These are phyloP conservation scores for Nasua narica DNA, from an alignment of 2,797 vertebrate genomes.

Conservation along the genomic window DNA sequence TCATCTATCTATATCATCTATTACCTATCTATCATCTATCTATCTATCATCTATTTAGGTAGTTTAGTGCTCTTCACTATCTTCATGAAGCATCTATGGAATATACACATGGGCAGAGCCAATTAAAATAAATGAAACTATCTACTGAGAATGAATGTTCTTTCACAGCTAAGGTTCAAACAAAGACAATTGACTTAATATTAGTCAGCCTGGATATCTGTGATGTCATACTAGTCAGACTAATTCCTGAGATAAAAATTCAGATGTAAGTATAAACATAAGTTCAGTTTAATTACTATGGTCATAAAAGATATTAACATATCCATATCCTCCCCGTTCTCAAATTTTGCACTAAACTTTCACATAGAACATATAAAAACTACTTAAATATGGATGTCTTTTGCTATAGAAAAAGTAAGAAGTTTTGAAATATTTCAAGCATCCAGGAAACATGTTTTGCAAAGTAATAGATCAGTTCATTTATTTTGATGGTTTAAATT, in stretches of 20 bases:
- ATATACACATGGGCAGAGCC: not conserved
- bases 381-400: not conserved
- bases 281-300: not conserved
- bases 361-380: not conserved
- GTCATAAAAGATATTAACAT: not conserved
- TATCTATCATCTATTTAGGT: not conserved
- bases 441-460: constrained; percentile 52
- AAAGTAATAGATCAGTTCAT: constrained; percentile 66
- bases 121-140: not conserved
- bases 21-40: not conserved
- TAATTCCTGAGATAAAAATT: not conserved
- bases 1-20: not conserved
- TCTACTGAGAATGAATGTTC: not conserved
- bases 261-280: not conserved
- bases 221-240: not conserved
- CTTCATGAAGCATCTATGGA: not conserved
- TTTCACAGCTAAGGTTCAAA: not conserved
- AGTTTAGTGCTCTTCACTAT: not conserved
- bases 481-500: constrained; percentile 72
- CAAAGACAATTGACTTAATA: not conserved
- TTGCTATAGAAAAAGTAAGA: not conserved
- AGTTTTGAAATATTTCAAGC: constrained; percentile 31
- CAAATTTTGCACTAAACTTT: not conserved
- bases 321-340: not conserved
- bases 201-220: not conserved